phyloP scores from a whole-genome alignment of 2,797 vertebrate genomes.

The Spea hammondii region DNA sequence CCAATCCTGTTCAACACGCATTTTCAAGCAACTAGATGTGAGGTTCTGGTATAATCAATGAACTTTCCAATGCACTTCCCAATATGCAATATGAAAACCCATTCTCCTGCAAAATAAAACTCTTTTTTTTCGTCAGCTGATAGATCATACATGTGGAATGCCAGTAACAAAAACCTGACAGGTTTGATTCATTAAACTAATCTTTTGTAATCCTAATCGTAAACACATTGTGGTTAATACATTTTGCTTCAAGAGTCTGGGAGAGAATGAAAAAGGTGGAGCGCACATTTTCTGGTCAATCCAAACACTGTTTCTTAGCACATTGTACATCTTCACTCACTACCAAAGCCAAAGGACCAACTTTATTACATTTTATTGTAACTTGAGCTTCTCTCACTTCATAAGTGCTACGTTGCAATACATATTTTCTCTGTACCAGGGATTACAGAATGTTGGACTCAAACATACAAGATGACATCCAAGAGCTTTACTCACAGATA shows the following conservation, averaged over 20 bases:
- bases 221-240: neutral
- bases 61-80: too few relatives aligned
- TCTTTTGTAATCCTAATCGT: constrained; percentile 10
- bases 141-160: neutral
- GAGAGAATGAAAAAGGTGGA: neutral
- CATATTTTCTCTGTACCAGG: constrained; percentile 10
- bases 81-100: too few relatives aligned
- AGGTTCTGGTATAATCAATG: too few relatives aligned
- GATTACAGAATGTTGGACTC: constrained; percentile 11
- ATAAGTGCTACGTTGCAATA: constrained; percentile 9
- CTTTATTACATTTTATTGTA: neutral
- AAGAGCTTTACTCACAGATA: constrained; percentile 6
- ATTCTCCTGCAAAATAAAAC: neutral
- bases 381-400: constrained; percentile 3
- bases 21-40: too few relatives aligned
- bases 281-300: neutral
- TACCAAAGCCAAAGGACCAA: neutral
- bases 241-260: neutral
- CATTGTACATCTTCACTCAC: neutral
- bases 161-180: constrained; percentile 16
- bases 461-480: neutral
- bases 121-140: neutral
- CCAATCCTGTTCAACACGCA: too few relatives aligned
- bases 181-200: constrained; percentile 17
- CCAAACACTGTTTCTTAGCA: constrained; percentile 3